Conservation (phyloP, 1,140 invertebrate genomes). For the Ridgeia piscesae region DNA sequence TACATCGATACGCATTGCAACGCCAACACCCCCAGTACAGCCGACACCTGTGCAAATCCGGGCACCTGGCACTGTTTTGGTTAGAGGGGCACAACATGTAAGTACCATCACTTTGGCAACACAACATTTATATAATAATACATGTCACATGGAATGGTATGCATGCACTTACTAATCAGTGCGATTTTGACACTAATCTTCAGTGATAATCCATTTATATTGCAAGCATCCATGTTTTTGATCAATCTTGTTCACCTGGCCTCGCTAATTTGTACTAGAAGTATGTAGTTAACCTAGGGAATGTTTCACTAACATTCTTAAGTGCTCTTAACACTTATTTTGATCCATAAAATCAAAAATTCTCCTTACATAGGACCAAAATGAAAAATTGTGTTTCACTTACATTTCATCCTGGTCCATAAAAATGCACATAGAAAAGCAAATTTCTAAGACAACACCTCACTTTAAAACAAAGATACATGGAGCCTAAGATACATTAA, state of each 20-base stretch:
- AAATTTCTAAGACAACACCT: too few relatives aligned
- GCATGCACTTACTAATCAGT: neutral
- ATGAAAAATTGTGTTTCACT: too few relatives aligned
- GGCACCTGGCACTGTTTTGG: neutral
- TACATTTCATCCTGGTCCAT: too few relatives aligned
- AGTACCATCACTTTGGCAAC: neutral
- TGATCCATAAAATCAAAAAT: too few relatives aligned
- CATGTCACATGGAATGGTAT: neutral
- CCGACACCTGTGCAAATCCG: conserved; percentile 65
- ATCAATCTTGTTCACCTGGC: neutral
- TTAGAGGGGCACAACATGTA: neutral
- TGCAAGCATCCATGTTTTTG: neutral
- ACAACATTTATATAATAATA: neutral
- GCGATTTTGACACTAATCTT: neutral
- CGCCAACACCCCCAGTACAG: conserved; percentile 51
- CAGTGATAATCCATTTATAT: neutral
- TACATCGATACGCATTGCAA: conserved; percentile 49
- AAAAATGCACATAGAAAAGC: too few relatives aligned
- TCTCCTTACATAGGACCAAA: too few relatives aligned
- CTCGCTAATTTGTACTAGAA: too few relatives aligned
- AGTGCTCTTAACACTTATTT: too few relatives aligned
- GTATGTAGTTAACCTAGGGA: too few relatives aligned
- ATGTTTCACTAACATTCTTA: too few relatives aligned
- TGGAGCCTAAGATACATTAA: too few relatives aligned
- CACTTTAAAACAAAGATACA: too few relatives aligned